Evolutionary conservation across 2,797 vertebrate genomes (phyloP), one percentile per base, ranked within the genome.

Genomic region (Paguma larvata): DNA sequence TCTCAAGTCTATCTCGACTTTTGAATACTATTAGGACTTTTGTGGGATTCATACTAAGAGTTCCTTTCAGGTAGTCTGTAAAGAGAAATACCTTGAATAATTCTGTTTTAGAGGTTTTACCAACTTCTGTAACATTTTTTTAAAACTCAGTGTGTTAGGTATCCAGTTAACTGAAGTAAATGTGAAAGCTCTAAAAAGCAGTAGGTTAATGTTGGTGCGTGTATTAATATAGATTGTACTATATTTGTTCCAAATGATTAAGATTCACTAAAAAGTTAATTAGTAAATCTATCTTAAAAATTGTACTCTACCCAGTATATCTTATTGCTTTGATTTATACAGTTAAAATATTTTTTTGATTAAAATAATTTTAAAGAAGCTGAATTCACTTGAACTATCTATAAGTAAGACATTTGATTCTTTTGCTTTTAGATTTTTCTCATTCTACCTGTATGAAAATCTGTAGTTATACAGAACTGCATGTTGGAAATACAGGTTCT

Each of bases 281-380:
- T 91, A 89, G 12, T 78, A 70, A 75, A 44, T 85, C 41, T 53
- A 93, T 82, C 93, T 90, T 93, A 16, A 96, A 96, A 90, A 82
- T 85, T 94, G 12, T 41, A 72, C 44, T 75, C 21, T 67, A 32
- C 16, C 67, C n/a, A 80, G 6, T 70, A 15, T 92, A 80, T 85
- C 34, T 89, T 86, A 3, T 30, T 94, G 16, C n/a, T 94, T 88
- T 91, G 16, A 86, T 94, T 92, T 77, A 56, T 77, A 53, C 86
- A 21, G 30, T 53, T 63, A 65, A 70, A 94, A 30, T 9, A 19
- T 32, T 77, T 75, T 75, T 44, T 72, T 72, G 68, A 21, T 41
- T 72, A 41, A 89, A 38, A 75, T 91, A 84, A 27, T 34, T 94
- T 88, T 46, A 70, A 89, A 46, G 44, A 78, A 77, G 38, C 21